phyloP scores from a whole-genome alignment of 1,140 invertebrate genomes.

The Drosophila repletoides region DNA sequence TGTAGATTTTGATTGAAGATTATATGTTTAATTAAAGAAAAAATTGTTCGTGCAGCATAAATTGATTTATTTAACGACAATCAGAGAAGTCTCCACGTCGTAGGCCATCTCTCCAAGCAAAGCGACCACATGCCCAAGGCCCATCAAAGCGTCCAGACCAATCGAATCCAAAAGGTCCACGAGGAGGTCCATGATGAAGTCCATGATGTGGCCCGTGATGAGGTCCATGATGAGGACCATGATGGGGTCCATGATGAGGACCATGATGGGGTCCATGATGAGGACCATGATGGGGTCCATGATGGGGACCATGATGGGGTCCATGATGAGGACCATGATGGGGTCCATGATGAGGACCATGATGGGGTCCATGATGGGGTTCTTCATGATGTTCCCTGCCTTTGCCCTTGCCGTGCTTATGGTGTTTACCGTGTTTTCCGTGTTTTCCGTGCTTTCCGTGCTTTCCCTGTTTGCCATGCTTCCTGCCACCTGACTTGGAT shows the following conservation, averaged over 20 bases:
- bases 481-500: conserved; percentile 6
- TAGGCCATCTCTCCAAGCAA: too few relatives aligned
- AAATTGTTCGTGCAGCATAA: too few relatives aligned
- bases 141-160: neutral
- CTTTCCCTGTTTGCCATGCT: conserved; percentile 1
- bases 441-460: neutral
- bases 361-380: neutral
- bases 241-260: neutral
- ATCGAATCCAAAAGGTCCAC: neutral
- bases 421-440: neutral
- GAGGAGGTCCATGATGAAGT: neutral
- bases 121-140: too few relatives aligned
- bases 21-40: neutral
- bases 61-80: too few relatives aligned
- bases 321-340: neutral
- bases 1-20: conserved; percentile 11
- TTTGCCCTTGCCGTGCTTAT: neutral
- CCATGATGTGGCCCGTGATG: neutral
- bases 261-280: neutral
- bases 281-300: neutral
- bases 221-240: neutral
- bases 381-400: neutral
- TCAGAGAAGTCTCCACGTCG: too few relatives aligned
- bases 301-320: neutral
- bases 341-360: neutral